Percentiles rank a stretch among this genome's conserved stretches.
Evolutionary conservation across 2,797 vertebrate species (phyloP).

Genomic region (Sebastolobus altivelis): DNA sequence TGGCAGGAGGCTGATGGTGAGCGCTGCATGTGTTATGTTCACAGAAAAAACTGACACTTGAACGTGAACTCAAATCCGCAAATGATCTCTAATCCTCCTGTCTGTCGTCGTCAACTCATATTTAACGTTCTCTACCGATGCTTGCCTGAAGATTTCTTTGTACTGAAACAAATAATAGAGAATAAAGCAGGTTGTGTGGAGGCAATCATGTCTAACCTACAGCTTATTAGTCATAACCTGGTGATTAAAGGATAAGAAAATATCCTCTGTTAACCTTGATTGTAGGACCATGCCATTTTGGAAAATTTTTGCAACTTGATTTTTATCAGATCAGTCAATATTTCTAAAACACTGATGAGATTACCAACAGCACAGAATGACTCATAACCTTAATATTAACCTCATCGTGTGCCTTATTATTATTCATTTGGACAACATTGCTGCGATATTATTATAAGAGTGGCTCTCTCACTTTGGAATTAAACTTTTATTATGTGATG

Average conservation of each 20-base stretch:
- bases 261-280: slow-evolving; percentile 4
- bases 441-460: background rate
- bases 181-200: background rate
- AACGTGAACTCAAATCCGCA: slow-evolving; percentile 22
- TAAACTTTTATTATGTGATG: slow-evolving; percentile 15
- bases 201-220: background rate
- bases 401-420: background rate
- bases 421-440: slow-evolving; percentile 7
- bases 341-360: background rate
- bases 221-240: slow-evolving; percentile 7
- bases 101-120: background rate
- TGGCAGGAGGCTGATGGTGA: slow-evolving; percentile 46
- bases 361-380: slow-evolving; percentile 13
- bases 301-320: background rate
- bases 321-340: slow-evolving; percentile 27
- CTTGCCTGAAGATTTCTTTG: background rate
- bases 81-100: slow-evolving; percentile 6
- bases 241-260: slow-evolving; percentile 30
- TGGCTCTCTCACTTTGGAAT: slow-evolving; percentile 1
- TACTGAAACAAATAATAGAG: background rate
- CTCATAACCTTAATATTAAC: slow-evolving; percentile 9
- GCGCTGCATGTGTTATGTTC: slow-evolving; percentile 39
- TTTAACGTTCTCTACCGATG: slow-evolving; percentile 13
- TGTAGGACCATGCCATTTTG: background rate
- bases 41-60: slow-evolving; percentile 22